phyloP scores from a whole-genome alignment of 2,888 invertebrate species.

The Drosophila aldrichi region DNA sequence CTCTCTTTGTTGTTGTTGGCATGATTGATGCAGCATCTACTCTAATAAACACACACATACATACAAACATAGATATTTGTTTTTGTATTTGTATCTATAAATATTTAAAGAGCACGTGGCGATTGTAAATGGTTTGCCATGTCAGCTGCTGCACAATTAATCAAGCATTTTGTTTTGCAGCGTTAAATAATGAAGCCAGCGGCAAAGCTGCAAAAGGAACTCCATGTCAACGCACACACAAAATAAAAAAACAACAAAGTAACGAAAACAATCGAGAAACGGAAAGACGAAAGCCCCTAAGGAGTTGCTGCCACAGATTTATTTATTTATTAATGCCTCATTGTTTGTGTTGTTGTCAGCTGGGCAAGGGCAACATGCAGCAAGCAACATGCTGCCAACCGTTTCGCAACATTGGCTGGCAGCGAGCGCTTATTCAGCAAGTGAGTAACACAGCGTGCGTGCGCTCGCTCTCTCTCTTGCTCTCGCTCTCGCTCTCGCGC shows the following conservation, averaged over 20 bases:
- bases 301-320: conserved; percentile 21
- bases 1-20: conserved; percentile 22
- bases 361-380: not conserved
- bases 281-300: conserved; percentile 7
- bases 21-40: conserved; percentile 63
- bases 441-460: conserved; percentile 5
- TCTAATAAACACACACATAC: not conserved
- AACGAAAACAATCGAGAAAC: not conserved
- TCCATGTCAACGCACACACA: not conserved
- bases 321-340: conserved; percentile 7
- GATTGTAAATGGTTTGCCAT: conserved; percentile 78
- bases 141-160: conserved; percentile 72
- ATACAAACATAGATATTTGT: not conserved
- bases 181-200: conserved; percentile 37
- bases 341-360: conserved; percentile 20
- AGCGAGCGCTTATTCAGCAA: conserved; percentile 46
- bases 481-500: not conserved
- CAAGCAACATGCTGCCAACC: conserved; percentile 37
- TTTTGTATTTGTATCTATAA: conserved; percentile 36
- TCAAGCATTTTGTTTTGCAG: conserved; percentile 75
- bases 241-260: no score
- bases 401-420: conserved; percentile 33
- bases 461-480: not conserved
- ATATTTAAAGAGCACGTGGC: conserved; percentile 80
- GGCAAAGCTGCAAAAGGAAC: conserved; percentile 11